A percentile compares a stretch with the other conserved stretches of the same genome.
Evolutionary conservation across 2,797 vertebrate genomes (phyloP).

Genomic region (Trematomus bernacchii): DNA sequence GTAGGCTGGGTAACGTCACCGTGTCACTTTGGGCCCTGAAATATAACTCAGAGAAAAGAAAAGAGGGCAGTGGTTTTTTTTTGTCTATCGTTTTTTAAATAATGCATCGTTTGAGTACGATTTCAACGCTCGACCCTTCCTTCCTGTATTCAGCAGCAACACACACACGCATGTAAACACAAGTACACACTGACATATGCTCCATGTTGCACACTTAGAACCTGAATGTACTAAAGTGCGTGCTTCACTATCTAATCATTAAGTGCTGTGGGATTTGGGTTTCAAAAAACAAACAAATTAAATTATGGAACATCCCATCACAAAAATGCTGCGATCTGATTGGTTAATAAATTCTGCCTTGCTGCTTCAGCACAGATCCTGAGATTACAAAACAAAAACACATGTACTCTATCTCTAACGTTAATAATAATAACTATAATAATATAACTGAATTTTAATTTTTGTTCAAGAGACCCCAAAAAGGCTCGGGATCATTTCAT

Average conservation of each 20-base stretch:
- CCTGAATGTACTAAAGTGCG: conserved; percentile 85
- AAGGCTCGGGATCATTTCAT: conserved; percentile 61
- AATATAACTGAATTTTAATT: conserved; percentile 45
- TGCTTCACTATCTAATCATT: conserved; percentile 81
- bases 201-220: conserved; percentile 81
- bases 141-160: conserved; percentile 80
- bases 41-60: conserved; percentile 44
- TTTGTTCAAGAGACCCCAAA: conserved; percentile 53
- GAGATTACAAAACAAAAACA: conserved; percentile 77
- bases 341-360: conserved; percentile 73
- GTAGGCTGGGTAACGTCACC: conserved; percentile 65
- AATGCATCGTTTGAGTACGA: conserved; percentile 72
- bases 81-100: conserved; percentile 46
- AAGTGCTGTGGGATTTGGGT: conserved; percentile 80
- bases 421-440: conserved; percentile 37
- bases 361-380: conserved; percentile 79
- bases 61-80: conserved; percentile 59
- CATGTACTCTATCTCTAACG: conserved; percentile 66
- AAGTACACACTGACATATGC: conserved; percentile 83
- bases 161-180: conserved; percentile 85
- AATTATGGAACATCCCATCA: conserved; percentile 64
- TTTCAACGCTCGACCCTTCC: conserved; percentile 66
- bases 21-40: conserved; percentile 56
- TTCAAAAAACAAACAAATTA: conserved; percentile 63
- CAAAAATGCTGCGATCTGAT: conserved; percentile 70